Evolutionary conservation across 2,113 vertebrate species (phyloP).

Genomic region (Corynorhinus townsendii): DNA sequence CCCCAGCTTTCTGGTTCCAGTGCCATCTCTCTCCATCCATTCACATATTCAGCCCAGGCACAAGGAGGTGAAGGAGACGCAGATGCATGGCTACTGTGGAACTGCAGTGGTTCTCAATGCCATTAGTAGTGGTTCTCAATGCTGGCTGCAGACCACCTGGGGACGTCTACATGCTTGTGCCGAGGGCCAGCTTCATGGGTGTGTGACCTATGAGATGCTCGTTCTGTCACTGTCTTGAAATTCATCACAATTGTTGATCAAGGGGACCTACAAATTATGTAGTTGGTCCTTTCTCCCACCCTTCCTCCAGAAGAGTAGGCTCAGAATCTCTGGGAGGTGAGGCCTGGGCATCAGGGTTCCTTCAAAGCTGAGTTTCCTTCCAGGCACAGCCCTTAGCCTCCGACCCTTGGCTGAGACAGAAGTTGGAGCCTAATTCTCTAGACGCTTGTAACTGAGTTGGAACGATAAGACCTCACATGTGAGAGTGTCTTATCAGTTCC

Average conservation of each 20-base stretch:
- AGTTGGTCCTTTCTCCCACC: not conserved
- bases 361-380: not conserved
- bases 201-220: accelerated
- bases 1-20: not conserved
- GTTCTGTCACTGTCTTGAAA: not conserved
- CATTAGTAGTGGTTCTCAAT: accelerated
- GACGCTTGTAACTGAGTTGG: not conserved
- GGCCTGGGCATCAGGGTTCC: not conserved
- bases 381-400: not conserved
- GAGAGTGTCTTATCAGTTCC: not conserved
- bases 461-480: not conserved
- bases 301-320: not conserved
- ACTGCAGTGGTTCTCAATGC: not conserved
- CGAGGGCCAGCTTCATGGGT: not conserved
- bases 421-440: not conserved
- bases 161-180: not conserved
- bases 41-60: not conserved
- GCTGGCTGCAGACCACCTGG: not conserved
- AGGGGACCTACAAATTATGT: not conserved
- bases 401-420: not conserved
- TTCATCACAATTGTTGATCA: not conserved
- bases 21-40: too few species aligned
- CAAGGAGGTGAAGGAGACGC: accelerated
- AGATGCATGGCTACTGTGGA: accelerated
- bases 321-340: not conserved